These are phyloP conservation scores for Silurus aristotelis DNA, from an alignment of 2,797 vertebrate genomes.

Conservation along the genomic window DNA sequence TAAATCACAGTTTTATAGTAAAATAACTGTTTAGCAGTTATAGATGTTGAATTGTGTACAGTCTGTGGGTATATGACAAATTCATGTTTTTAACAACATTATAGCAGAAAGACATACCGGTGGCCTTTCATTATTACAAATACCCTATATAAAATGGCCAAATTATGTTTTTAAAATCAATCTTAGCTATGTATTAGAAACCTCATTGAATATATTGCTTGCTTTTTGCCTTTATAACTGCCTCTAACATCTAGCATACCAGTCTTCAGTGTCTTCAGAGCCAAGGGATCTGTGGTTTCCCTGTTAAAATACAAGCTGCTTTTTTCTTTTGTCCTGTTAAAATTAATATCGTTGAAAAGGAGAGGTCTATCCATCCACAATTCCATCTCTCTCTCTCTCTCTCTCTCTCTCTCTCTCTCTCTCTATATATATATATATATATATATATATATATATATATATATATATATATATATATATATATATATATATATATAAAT, in stretches of 20 bases:
- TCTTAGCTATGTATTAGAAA: not conserved
- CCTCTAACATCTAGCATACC: not conserved
- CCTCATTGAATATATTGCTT: not conserved
- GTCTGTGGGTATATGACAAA: not conserved
- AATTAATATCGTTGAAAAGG: not conserved
- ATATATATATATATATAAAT: no score
- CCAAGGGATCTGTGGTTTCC: not conserved
- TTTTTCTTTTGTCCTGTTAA: not conserved
- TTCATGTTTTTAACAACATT: not conserved
- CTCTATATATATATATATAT: no score
- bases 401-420: not conserved
- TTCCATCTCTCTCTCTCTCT: not conserved
- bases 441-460: no score
- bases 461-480: no score
- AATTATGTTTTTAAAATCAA: not conserved
- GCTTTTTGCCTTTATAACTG: not conserved
- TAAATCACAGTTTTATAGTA: not conserved
- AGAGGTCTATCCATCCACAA: not conserved
- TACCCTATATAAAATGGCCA: not conserved
- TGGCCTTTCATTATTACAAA: not conserved
- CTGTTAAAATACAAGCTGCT: not conserved
- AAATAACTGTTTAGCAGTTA: not conserved
- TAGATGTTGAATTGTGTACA: not conserved
- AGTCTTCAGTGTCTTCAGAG: not conserved
- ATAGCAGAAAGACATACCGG: not conserved